Conservation (phyloP, 2,113 vertebrate species). For the Solea solea region DNA sequence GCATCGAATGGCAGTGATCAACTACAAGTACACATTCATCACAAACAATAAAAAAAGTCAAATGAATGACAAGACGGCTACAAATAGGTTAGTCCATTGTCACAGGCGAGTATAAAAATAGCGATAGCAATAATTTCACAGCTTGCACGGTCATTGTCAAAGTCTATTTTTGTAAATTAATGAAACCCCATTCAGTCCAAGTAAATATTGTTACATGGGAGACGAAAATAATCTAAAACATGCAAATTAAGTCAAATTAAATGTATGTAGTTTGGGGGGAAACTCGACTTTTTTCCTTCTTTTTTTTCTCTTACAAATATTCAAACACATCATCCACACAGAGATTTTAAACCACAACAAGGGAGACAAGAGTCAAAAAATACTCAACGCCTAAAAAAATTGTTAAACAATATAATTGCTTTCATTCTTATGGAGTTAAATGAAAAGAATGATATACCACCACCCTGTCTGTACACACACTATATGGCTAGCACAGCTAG, state of each 20-base stretch:
- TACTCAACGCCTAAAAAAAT: no score
- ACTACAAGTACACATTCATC: constrained; percentile 57
- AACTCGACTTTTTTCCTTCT: no score
- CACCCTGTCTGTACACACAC: neutral
- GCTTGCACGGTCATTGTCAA: constrained; percentile 37
- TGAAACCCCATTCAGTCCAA: constrained; percentile 1
- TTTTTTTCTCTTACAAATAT: neutral
- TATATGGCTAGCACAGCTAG: neutral
- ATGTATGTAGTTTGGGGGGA: neutral
- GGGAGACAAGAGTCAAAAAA: no score
- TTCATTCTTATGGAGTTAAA: neutral
- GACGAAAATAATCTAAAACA: constrained; percentile 4
- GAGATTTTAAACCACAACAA: no score
- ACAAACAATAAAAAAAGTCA: constrained; percentile 25
- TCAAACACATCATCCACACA: neutral
- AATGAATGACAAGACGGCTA: constrained; percentile 47
- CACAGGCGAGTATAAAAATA: constrained; percentile 55
- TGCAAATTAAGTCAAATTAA: neutral
- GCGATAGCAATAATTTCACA: constrained; percentile 49
- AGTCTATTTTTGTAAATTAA: constrained; percentile 1
- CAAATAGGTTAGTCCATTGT: constrained; percentile 72
- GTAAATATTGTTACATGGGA: constrained; percentile 19
- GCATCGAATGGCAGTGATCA: constrained; percentile 79
- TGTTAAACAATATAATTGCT: no score
- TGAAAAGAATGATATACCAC: neutral